These are phyloP conservation scores for Akabosia matsudoensis DNA, from an alignment of 1,140 invertebrate genomes.

Conservation along the genomic window DNA sequence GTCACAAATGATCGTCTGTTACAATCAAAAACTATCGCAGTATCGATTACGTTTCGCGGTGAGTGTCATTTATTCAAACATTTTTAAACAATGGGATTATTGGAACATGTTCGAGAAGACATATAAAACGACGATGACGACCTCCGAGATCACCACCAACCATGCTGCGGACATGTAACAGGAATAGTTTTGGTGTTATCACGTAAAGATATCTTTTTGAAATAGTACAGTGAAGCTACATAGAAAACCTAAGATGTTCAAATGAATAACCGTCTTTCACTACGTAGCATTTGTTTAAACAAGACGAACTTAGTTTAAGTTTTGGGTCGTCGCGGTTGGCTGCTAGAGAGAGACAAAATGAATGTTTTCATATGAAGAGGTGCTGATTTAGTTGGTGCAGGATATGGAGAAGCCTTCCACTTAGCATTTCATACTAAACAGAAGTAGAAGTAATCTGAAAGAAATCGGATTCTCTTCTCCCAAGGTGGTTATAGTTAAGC, in stretches of 20 bases:
- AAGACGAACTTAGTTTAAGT: background rate
- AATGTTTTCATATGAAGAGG: background rate
- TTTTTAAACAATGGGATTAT: slow-evolving; percentile 20
- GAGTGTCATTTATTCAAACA: slow-evolving; percentile 12
- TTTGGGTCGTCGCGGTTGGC: slow-evolving; percentile 6
- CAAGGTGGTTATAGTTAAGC: background rate
- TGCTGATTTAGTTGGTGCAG: background rate
- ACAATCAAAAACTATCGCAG: background rate
- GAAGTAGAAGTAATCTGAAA: background rate
- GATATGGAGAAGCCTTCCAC: background rate
- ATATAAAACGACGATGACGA: slow-evolving; percentile 17
- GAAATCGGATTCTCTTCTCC: background rate
- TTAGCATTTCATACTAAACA: too few species aligned
- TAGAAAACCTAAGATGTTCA: too few species aligned
- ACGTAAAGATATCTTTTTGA: background rate
- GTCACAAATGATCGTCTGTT: too few species aligned
- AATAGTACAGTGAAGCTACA: too few species aligned
- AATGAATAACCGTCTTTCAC: too few species aligned
- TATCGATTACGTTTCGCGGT: too few species aligned
- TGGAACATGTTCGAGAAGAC: background rate
- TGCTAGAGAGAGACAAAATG: background rate
- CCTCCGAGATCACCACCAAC: slow-evolving; percentile 16
- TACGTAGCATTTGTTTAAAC: too few species aligned
- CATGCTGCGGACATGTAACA: background rate
- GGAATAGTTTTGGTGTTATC: background rate